phyloP scores from a whole-genome alignment of 2,888 invertebrate genomes.

The Platycheirus albimanus region DNA sequence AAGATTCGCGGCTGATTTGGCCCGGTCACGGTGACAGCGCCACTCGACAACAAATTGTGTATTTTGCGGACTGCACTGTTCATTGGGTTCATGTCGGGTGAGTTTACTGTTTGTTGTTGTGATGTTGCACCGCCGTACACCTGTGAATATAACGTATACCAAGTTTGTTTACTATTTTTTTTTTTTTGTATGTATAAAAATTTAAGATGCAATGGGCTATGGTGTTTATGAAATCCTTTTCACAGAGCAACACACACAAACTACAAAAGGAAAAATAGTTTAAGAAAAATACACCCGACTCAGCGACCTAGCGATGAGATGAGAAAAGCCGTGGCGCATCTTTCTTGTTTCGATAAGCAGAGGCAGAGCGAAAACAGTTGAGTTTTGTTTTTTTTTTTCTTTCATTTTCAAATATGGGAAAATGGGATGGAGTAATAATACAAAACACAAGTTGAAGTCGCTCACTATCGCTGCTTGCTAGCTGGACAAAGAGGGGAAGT shows the following conservation, averaged over 20 bases:
- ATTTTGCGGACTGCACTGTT: conserved; percentile 82
- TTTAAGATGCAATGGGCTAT: conserved; percentile 11
- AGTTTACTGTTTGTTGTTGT: conserved; percentile 65
- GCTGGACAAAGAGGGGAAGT: background rate
- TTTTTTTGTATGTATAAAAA: background rate
- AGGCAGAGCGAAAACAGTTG: background rate
- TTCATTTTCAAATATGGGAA: background rate
- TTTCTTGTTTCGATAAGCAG: conserved; percentile 17
- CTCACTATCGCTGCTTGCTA: too few species aligned
- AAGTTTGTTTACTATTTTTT: conserved; percentile 1
- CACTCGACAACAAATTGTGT: conserved; percentile 82
- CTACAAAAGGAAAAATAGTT: background rate
- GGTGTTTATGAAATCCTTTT: conserved; percentile 43
- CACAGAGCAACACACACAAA: too few species aligned
- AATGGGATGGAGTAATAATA: conserved; percentile 11
- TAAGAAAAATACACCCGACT: conserved; percentile 35
- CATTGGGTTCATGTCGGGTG: conserved; percentile 79
- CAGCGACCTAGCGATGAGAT: conserved; percentile 46
- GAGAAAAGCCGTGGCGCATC: conserved; percentile 65
- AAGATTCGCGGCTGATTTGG: conserved; percentile 82
- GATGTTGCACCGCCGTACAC: conserved; percentile 54
- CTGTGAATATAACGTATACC: conserved; percentile 27
- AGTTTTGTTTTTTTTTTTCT: background rate
- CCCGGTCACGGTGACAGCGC: conserved; percentile 82
- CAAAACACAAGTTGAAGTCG: conserved; percentile 29